Conservation (phyloP, 2,797 vertebrate genomes). For the Hozukius guyotensis region DNA sequence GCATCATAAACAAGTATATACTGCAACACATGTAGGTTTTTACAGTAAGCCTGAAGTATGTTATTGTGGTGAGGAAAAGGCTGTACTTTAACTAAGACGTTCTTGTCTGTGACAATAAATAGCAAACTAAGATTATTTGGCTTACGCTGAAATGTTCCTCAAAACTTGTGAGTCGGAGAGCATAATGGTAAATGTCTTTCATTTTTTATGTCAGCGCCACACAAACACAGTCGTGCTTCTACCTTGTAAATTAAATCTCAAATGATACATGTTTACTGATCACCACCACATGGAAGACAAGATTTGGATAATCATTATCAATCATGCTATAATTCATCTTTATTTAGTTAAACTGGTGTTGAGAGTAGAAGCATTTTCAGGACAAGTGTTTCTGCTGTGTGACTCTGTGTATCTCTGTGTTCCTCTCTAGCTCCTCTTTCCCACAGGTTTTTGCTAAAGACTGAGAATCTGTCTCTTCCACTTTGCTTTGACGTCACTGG, state of each 20-base stretch:
- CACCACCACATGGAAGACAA: accelerated
- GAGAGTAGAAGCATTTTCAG: not conserved
- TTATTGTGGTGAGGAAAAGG: not conserved
- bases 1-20: not conserved
- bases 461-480: slow-evolving; percentile 40
- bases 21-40: not conserved
- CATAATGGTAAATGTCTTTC: not conserved
- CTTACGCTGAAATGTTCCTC: not conserved
- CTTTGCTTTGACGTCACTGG: slow-evolving; percentile 74
- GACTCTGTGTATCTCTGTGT: not conserved
- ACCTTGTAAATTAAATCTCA: not conserved
- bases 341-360: not conserved
- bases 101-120: not conserved
- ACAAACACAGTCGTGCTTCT: not conserved
- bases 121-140: not conserved
- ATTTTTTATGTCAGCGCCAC: not conserved
- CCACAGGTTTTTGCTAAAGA: slow-evolving; percentile 68
- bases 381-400: not conserved
- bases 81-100: not conserved
- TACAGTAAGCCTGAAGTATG: not conserved
- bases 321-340: not conserved
- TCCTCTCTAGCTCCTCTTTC: not conserved
- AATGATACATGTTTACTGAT: not conserved
- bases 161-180: not conserved
- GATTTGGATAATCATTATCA: not conserved